Conservation (phyloP, 2,113 vertebrate genomes). For the Paramisgurnus dabryanus region DNA sequence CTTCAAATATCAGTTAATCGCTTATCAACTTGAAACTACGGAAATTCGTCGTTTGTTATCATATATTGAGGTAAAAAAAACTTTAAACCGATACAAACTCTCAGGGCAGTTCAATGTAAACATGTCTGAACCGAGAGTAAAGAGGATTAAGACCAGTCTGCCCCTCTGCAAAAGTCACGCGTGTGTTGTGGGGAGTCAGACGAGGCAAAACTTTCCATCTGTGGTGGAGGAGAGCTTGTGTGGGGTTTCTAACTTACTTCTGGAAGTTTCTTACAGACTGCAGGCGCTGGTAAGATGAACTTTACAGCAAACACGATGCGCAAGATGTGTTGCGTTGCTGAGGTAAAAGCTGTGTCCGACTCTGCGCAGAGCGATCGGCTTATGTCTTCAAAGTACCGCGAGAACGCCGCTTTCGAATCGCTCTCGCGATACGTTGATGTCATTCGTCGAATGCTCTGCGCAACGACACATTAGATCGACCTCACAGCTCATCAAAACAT, state of each 20-base stretch:
- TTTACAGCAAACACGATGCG: slow-evolving; percentile 5
- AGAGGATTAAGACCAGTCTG: slow-evolving; percentile 65
- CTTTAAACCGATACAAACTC: neutral
- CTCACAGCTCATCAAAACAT: too few relatives aligned
- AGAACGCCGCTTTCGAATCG: too few relatives aligned
- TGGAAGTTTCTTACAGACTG: slow-evolving; percentile 73
- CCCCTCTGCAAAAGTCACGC: slow-evolving; percentile 66
- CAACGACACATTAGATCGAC: too few relatives aligned
- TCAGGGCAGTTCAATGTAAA: neutral
- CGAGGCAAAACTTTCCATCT: slow-evolving; percentile 67
- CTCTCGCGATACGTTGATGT: too few relatives aligned
- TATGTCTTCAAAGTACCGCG: too few relatives aligned
- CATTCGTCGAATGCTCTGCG: too few relatives aligned
- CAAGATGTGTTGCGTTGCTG: neutral
- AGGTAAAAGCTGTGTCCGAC: too few relatives aligned
- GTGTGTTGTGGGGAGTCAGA: slow-evolving; percentile 53
- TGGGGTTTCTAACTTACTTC: slow-evolving; percentile 68
- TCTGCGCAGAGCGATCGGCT: too few relatives aligned
- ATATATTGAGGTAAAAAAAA: neutral
- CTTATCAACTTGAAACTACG: neutral
- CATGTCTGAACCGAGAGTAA: slow-evolving; percentile 68
- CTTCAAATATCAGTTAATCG: neutral
- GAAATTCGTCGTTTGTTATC: neutral
- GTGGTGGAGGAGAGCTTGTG: slow-evolving; percentile 77
- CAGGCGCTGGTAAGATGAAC: slow-evolving; percentile 72